Evolutionary conservation across 2,797 vertebrate species (phyloP).

Genomic region (Carapus acus): DNA sequence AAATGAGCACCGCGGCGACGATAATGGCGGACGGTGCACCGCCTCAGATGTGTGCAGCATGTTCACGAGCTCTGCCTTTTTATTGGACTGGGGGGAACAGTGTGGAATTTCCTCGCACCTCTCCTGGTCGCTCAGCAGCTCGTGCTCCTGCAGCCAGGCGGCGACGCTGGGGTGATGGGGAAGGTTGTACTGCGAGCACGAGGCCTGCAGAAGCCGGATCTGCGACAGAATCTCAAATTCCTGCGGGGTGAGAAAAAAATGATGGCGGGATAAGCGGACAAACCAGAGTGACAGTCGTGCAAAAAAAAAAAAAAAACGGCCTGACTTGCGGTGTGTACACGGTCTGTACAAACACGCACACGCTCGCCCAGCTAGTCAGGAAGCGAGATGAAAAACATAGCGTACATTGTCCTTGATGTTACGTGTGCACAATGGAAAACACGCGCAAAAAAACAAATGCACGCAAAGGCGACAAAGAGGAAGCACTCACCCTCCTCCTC

Average conservation of each 20-base stretch:
- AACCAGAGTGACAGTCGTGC: not conserved
- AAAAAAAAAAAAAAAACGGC: not conserved
- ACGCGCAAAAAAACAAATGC: not conserved
- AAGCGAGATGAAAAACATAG: not conserved
- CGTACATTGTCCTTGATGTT: not conserved
- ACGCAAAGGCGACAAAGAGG: constrained; percentile 12
- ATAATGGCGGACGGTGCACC: too few relatives aligned
- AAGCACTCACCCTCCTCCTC: constrained; percentile 77
- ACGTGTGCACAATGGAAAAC: not conserved
- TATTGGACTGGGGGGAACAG: too few relatives aligned
- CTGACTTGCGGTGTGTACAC: constrained; percentile 5
- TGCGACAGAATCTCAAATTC: constrained; percentile 81
- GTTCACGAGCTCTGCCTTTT: too few relatives aligned
- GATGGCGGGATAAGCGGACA: not conserved
- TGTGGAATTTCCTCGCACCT: constrained; percentile 63
- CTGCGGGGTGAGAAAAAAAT: constrained; percentile 48
- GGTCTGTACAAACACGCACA: constrained; percentile 3
- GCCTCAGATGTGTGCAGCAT: too few relatives aligned
- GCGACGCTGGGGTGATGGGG: constrained; percentile 60
- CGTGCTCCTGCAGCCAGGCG: constrained; percentile 67
- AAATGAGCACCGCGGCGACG: too few relatives aligned
- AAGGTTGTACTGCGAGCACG: constrained; percentile 72
- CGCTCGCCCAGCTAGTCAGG: constrained; percentile 4
- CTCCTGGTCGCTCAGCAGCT: constrained; percentile 77
- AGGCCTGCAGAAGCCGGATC: constrained; percentile 75